Evolutionary conservation across 2,888 invertebrate species (phyloP), one percentile per base, ranked within the genome.

Genomic region (Masnerella sp.): DNA sequence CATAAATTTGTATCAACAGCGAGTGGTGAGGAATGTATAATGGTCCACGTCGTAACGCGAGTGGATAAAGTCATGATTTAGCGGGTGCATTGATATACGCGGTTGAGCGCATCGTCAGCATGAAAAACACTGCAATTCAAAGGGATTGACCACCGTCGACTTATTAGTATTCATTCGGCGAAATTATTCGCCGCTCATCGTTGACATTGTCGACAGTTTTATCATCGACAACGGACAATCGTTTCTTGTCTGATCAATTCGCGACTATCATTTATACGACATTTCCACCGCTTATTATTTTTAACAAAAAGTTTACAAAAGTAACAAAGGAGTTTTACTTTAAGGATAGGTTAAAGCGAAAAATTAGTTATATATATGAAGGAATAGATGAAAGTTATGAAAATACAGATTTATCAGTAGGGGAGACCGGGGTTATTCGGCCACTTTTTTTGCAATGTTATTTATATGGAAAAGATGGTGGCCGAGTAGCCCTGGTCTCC

Each of bases 171-270:
- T 78, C 77, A 75, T 72, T 73, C 62, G 20, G 40, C 65, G 74
- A 51, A 74, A 70, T 77, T 74, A 75, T 77, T 75, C 77, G 62
- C 40, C 34, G 51, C 64, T 58, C 67, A 56, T 59, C 51, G 62
- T 49, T 62, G 65, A 67, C 59, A 49, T 36, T 54, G 68, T 49
- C 61, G 64, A 59, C 70, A 67, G 64, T 68, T 62, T 62, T 67
- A 72, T 72, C 72, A 61, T 72, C 61, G 71, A 68, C 54, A 59
- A 47, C 58, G 75, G 79, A 79, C 78, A 79, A 82, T 82, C 78
- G 77, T 74, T 74, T 45, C 65, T 75, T 62, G 74, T 76, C 78
- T 76, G 78, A 77, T 77, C 80, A 80, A 78, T 76, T 79, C 74
- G 54, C 70, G 62, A 47, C 34, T 38, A 51, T 64, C 59, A 64